A percentile compares a stretch with the other conserved stretches of the same genome.
Evolutionary conservation across 2,797 vertebrate genomes (phyloP).

Genomic region (Loris lydekkerianus): DNA sequence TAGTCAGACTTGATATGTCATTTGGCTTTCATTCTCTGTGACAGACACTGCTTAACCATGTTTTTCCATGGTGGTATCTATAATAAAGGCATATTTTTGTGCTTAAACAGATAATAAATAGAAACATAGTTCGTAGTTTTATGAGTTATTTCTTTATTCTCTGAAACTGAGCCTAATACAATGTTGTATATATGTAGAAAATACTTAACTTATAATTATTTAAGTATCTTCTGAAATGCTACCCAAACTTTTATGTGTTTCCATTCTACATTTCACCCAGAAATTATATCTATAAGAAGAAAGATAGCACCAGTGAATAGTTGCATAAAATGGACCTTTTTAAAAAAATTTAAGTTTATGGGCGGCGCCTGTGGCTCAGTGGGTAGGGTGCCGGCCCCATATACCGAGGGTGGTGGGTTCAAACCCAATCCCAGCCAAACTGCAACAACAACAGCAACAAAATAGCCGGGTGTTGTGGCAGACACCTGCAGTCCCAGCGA

Average conservation of each 20-base stretch:
- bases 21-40: slow-evolving; percentile 21
- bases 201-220: slow-evolving; percentile 36
- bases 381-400: too few relatives aligned
- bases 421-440: too few relatives aligned
- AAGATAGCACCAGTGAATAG: slow-evolving; percentile 23
- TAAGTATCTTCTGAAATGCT: slow-evolving; percentile 55
- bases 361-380: too few relatives aligned
- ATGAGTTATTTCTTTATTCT: slow-evolving; percentile 56
- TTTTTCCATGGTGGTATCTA: not conserved
- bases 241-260: not conserved
- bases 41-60: not conserved
- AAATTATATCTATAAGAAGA: not conserved
- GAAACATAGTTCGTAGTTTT: slow-evolving; percentile 11
- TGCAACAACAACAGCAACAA: too few relatives aligned
- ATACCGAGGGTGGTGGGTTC: too few relatives aligned
- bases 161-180: not conserved
- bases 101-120: slow-evolving; percentile 31
- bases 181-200: not conserved
- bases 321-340: slow-evolving; percentile 26
- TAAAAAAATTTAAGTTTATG: slow-evolving; percentile 30
- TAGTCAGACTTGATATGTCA: not conserved
- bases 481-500: too few relatives aligned
- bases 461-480: too few relatives aligned
- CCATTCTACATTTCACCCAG: not conserved
- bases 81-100: slow-evolving; percentile 43